Conservation (phyloP, 1,140 invertebrate species). For the Drosophila tani region DNA sequence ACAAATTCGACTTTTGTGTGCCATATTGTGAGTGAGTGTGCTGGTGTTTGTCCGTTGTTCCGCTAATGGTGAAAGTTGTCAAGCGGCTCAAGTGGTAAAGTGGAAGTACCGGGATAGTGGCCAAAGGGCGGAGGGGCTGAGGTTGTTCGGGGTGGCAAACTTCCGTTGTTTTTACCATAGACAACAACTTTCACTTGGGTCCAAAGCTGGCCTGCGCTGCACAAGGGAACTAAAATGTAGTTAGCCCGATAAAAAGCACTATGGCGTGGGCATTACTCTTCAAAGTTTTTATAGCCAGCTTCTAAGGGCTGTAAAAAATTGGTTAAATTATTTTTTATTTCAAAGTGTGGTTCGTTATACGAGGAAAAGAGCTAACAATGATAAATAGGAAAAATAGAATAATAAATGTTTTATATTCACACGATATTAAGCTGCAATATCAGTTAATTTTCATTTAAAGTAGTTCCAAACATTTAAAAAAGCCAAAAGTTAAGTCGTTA, state of each 20-base stretch:
- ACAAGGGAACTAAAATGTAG: conserved; percentile 55
- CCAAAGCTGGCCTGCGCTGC: conserved; percentile 10
- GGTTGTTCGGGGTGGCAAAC: conserved; percentile 28
- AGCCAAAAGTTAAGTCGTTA: no score
- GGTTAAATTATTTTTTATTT: not conserved
- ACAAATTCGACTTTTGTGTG: conserved; percentile 79
- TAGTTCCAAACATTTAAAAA: no score
- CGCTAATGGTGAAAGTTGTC: conserved; percentile 82
- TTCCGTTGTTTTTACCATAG: conserved; percentile 65
- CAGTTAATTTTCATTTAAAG: no score
- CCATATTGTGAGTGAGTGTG: conserved; percentile 51
- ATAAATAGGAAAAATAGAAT: not conserved
- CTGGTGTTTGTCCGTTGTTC: conserved; percentile 64
- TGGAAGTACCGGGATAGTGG: conserved; percentile 26
- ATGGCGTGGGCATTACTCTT: not conserved
- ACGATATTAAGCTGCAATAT: not conserved
- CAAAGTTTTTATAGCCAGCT: conserved; percentile 32
- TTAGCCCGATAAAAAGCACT: conserved; percentile 33
- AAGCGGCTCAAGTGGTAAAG: conserved; percentile 63
- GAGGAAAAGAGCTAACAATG: no score
- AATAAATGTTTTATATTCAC: not conserved
- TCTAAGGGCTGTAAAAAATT: conserved; percentile 4
- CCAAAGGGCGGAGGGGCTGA: not conserved
- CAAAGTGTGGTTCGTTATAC: not conserved
- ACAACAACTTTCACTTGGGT: conserved; percentile 73